Conservation (phyloP, 2,888 invertebrate genomes). For the Choristoneura rosaceana region DNA sequence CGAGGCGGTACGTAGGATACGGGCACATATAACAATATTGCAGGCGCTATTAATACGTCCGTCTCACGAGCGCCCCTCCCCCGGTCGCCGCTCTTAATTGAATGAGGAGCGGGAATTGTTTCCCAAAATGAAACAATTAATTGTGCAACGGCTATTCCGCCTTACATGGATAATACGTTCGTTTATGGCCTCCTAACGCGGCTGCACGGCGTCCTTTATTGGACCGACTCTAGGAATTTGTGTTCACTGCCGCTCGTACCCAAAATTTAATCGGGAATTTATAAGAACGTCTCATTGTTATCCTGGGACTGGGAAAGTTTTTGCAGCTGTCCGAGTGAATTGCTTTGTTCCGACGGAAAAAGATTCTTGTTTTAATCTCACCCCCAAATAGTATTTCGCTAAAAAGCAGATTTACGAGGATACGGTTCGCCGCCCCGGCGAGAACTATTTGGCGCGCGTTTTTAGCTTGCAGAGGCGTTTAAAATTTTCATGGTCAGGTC, state of each 20-base stretch:
- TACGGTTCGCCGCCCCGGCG: slow-evolving; percentile 53
- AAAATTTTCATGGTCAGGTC: slow-evolving; percentile 83
- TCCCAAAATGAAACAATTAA: slow-evolving; percentile 86
- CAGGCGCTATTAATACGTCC: slow-evolving; percentile 85
- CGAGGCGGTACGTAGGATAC: slow-evolving; percentile 80
- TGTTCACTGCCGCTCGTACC: slow-evolving; percentile 83
- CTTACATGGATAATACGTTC: slow-evolving; percentile 86
- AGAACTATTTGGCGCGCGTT: slow-evolving; percentile 54
- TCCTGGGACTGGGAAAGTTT: slow-evolving; percentile 66
- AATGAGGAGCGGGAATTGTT: slow-evolving; percentile 86
- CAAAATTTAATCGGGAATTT: slow-evolving; percentile 84
- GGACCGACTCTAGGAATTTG: slow-evolving; percentile 84
- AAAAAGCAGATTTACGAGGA: slow-evolving; percentile 51
- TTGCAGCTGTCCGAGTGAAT: slow-evolving; percentile 72
- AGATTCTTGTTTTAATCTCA: slow-evolving; percentile 63
- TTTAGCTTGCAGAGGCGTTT: slow-evolving; percentile 74
- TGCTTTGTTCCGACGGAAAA: slow-evolving; percentile 69
- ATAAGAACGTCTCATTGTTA: slow-evolving; percentile 80
- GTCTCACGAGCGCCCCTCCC: slow-evolving; percentile 80
- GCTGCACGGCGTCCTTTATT: slow-evolving; percentile 84
- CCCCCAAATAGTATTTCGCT: slow-evolving; percentile 55
- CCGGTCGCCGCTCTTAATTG: slow-evolving; percentile 85
- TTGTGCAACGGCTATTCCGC: slow-evolving; percentile 86
- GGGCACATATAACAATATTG: slow-evolving; percentile 83
- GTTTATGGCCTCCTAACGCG: slow-evolving; percentile 85